Percentiles rank a stretch among this genome's conserved stretches.
phyloP scores from a whole-genome alignment of 2,113 vertebrate species.

The Crotalus viridis region DNA sequence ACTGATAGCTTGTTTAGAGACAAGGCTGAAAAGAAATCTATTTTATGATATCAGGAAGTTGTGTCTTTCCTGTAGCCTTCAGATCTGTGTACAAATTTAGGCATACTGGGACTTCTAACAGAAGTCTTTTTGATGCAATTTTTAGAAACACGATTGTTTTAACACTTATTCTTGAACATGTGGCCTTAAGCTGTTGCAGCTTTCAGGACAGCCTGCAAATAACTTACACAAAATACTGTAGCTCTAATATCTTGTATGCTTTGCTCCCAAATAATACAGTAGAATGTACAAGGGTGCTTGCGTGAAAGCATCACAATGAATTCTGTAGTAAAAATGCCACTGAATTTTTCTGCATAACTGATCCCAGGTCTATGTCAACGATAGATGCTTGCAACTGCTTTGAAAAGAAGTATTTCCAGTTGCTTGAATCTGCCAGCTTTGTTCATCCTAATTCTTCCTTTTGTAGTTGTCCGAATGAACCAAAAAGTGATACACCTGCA shows the following conservation, averaged over 20 bases:
- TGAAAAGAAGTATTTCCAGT: neutral
- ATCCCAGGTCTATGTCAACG: neutral
- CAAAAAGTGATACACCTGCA: neutral
- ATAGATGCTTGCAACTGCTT: neutral
- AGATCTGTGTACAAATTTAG: conserved; percentile 58
- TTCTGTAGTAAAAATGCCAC: neutral
- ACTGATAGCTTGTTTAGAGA: conserved; percentile 50
- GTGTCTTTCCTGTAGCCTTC: conserved; percentile 53
- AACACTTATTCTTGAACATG: neutral
- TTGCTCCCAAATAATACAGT: neutral
- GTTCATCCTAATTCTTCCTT: neutral
- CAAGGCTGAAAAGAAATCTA: conserved; percentile 9
- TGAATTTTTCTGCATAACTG: neutral
- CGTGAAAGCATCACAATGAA: neutral
- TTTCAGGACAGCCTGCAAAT: neutral
- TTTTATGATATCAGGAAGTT: conserved; percentile 61
- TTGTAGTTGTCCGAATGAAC: neutral
- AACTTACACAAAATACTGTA: neutral
- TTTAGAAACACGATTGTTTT: conserved; percentile 17
- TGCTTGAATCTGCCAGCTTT: neutral
- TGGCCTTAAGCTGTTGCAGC: neutral
- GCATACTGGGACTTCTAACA: conserved; percentile 43
- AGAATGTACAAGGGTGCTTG: neutral
- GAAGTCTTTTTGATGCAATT: conserved; percentile 51
- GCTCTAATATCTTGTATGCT: neutral